Conservation (phyloP, 2,888 invertebrate genomes). For the Sisyra terminalis region DNA sequence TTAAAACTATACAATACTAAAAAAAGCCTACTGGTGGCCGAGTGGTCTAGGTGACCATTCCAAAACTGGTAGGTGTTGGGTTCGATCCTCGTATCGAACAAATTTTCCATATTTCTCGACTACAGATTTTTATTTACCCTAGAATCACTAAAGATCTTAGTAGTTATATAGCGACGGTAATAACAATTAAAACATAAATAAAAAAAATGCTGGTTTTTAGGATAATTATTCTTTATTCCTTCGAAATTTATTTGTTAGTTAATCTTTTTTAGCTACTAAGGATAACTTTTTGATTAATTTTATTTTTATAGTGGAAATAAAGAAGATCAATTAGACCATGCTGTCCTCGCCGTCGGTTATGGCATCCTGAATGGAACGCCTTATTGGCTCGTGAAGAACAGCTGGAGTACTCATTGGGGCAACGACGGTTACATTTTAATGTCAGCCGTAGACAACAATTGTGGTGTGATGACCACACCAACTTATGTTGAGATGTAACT, state of each 20-base stretch:
- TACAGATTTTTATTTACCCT: no score
- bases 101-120: no score
- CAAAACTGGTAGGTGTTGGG: no score
- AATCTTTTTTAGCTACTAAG: background rate
- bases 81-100: no score
- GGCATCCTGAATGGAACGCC: conserved; percentile 66
- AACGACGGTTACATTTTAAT: conserved; percentile 92
- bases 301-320: conserved; percentile 45
- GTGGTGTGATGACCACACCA: conserved; percentile 75
- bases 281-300: conserved; percentile 3
- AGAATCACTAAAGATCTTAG: no score
- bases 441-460: conserved; percentile 79
- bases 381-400: conserved; percentile 92
- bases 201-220: background rate
- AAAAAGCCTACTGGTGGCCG: no score
- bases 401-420: conserved; percentile 96
- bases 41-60: no score
- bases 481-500: conserved; percentile 63
- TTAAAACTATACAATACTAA: no score
- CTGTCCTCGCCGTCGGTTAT: conserved; percentile 86
- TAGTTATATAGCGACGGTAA: no score
- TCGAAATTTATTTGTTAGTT: background rate
- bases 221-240: no score
- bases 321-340: conserved; percentile 71
- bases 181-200: background rate